Conservation (phyloP, 2,113 vertebrate genomes). For the Scophthalmus maximus region DNA sequence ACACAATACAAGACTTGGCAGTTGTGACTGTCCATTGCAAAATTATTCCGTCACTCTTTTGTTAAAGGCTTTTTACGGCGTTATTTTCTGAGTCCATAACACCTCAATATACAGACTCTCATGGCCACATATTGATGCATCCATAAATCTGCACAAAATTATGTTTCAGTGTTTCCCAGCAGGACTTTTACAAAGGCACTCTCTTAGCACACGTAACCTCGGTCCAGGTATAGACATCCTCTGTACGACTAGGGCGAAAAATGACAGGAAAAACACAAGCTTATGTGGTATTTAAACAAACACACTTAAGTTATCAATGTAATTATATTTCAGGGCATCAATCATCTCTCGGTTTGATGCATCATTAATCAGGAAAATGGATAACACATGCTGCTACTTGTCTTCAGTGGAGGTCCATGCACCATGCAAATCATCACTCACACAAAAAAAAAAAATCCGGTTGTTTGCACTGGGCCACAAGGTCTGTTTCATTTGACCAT, state of each 20-base stretch:
- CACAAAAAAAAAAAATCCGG: conserved; percentile 58
- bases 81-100: conserved; percentile 65
- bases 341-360: conserved; percentile 75
- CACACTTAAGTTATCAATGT: conserved; percentile 63
- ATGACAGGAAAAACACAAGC: conserved; percentile 39
- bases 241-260: conserved; percentile 22
- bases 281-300: conserved; percentile 68
- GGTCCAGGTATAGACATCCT: not conserved
- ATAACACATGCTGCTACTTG: conserved; percentile 74
- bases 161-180: conserved; percentile 42
- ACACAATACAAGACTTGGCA: conserved; percentile 62
- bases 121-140: conserved; percentile 48
- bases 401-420: conserved; percentile 60
- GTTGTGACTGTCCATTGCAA: conserved; percentile 66
- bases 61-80: conserved; percentile 62
- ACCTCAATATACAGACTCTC: conserved; percentile 56
- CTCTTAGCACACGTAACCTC: conserved; percentile 22
- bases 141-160: conserved; percentile 54
- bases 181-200: conserved; percentile 27
- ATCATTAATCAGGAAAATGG: conserved; percentile 79
- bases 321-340: conserved; percentile 71
- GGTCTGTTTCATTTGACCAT: conserved; percentile 65
- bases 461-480: conserved; percentile 66
- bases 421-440: conserved; percentile 60
- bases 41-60: conserved; percentile 66